These are phyloP conservation scores for Neolamprologus fasciatus DNA, from an alignment of 2,113 vertebrate species.

Conservation along the genomic window DNA sequence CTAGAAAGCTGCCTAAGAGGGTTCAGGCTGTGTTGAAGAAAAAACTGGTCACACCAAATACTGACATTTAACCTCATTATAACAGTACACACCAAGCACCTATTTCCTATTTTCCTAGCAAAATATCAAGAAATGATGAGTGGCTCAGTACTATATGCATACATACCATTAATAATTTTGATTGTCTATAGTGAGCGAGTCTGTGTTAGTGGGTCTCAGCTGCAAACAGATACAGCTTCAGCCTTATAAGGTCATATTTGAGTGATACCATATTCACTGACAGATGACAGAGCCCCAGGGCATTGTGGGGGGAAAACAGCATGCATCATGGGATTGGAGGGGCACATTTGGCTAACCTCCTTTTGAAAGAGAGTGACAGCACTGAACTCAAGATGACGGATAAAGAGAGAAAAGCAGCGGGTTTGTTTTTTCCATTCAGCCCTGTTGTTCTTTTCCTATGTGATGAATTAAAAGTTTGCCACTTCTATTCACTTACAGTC, in stretches of 20 bases:
- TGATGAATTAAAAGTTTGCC: background rate
- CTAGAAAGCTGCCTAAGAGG: background rate
- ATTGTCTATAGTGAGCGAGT: background rate
- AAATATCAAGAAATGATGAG: background rate
- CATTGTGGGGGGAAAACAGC: conserved; percentile 48
- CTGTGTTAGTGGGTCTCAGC: conserved; percentile 8
- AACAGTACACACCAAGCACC: background rate
- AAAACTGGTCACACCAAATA: background rate
- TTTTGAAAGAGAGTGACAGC: conserved; percentile 7
- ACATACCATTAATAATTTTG: background rate
- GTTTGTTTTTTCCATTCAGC: background rate
- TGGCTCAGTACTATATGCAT: background rate
- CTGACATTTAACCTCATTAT: background rate
- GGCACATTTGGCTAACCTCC: conserved; percentile 54
- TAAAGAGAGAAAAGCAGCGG: background rate
- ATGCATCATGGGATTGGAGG: conserved; percentile 54
- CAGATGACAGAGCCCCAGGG: conserved; percentile 60
- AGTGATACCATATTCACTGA: conserved; percentile 52
- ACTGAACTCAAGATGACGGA: background rate
- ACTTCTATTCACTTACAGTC: background rate
- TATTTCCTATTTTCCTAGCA: background rate
- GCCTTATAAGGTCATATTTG: conserved; percentile 40
- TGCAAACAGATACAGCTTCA: conserved; percentile 28
- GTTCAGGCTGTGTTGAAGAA: background rate
- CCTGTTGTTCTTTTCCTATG: background rate